Base-by-base conservation (phyloP, 2,888 invertebrate genomes). In the Drosophila neonasuta region DNA sequence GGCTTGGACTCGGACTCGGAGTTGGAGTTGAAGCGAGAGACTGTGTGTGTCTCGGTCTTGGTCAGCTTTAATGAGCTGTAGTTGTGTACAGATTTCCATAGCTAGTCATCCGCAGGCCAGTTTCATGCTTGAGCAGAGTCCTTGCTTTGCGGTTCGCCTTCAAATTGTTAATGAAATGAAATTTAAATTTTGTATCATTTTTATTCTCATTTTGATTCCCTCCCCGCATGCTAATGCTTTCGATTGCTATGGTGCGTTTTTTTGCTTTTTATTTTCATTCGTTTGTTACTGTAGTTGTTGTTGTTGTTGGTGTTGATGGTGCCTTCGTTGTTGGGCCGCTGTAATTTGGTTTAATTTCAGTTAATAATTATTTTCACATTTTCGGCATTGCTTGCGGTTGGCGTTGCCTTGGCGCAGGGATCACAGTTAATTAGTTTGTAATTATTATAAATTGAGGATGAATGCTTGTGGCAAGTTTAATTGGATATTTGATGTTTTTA, bases 371-470 rank as follows among this genome's bases (percentile, higher is more conserved):
- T 86, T 84, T 86, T 77, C 76, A 73, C 77, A 84, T 86, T 84
- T 84, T 84, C 57, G 56, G 85, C 71, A 74, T 81, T 80, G 67
- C 74, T 77, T 78, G 86, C 57, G 82, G 80, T 80, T 74, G 64
- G 45, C 54, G 79, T 74, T 79, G 87, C 83, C 86, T 71, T 70
- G 82, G 65, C 76, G 44, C 44, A 61, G 80, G 83, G 74, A 79
- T 80, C 85, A 71, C 74, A 88, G 87, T 87, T 88, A 88, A 88
- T 88, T 88, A 88, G 86, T 88, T 85, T 84, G 88, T 86, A 88
- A 88, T 88, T 88, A 82, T 82, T 87, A 86, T 85, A 88, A 88
- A 88, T 88, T 86, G 78, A 71, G 80, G 83, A 84, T 80, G 83
- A 82, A 80, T 87, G 84, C 79, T 84, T 85, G 84, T 88, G 87